These are phyloP conservation scores for Passer montanus DNA, from an alignment of 2,113 vertebrate species.

Conservation along the genomic window DNA sequence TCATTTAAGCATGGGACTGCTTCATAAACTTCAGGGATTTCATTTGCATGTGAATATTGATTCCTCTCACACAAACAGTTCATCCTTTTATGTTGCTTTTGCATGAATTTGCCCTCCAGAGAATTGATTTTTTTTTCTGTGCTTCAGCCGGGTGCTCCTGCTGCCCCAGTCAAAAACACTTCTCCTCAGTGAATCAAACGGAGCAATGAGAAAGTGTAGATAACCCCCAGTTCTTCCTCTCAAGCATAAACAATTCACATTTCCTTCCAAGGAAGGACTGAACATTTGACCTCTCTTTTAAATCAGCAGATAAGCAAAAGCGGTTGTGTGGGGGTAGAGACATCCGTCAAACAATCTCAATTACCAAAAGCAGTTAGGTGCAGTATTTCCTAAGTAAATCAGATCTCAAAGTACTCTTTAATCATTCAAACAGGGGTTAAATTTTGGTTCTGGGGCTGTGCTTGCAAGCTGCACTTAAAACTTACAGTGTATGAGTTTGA, in stretches of 20 bases:
- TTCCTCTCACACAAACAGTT: constrained; percentile 42
- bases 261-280: constrained; percentile 38
- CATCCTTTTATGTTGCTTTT: constrained; percentile 54
- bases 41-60: constrained; percentile 67
- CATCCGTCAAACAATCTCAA: background rate
- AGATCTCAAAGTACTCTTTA: background rate
- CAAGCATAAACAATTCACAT: constrained; percentile 43
- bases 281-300: constrained; percentile 63
- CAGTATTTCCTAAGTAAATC: constrained; percentile 34
- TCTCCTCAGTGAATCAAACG: constrained; percentile 29
- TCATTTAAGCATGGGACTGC: constrained; percentile 42
- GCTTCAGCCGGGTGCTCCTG: background rate
- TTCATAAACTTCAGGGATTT: constrained; percentile 64
- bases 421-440: constrained; percentile 8
- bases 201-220: constrained; percentile 14
- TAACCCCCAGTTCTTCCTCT: constrained; percentile 15
- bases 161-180: constrained; percentile 39
- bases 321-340: background rate
- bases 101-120: constrained; percentile 35
- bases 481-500: background rate
- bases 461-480: background rate
- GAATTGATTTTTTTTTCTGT: background rate
- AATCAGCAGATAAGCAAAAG: constrained; percentile 41
- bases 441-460: background rate
- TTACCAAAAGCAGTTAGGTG: constrained; percentile 11